Percentiles rank a stretch among this genome's conserved stretches.
Evolutionary conservation across 2,888 invertebrate species (phyloP).

Genomic region (Syrista parreyssii): DNA sequence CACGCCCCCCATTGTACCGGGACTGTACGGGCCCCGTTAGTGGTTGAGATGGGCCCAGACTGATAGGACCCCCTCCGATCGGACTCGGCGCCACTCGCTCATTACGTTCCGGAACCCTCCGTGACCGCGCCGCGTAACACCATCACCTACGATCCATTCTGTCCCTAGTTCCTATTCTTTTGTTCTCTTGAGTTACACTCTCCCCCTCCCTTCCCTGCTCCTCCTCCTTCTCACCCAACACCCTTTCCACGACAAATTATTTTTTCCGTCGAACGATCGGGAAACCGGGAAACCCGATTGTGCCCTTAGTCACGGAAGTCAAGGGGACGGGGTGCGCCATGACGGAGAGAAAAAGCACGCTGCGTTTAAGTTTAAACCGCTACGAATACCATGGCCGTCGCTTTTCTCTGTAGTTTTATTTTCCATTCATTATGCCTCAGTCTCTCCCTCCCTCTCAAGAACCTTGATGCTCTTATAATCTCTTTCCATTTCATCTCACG

Average conservation of each 20-base stretch:
- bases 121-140: background rate
- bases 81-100: conserved; percentile 20
- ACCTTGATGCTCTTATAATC: too few species aligned
- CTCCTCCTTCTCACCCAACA: background rate
- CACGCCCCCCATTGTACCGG: conserved; percentile 22
- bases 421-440: too few species aligned
- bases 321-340: too few species aligned
- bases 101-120: conserved; percentile 11
- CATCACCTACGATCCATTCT: background rate
- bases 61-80: conserved; percentile 15
- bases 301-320: too few species aligned
- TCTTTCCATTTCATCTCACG: too few species aligned
- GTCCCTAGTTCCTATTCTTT: background rate
- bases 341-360: too few species aligned
- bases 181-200: background rate
- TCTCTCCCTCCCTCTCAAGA: too few species aligned
- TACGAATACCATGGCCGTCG: too few species aligned
- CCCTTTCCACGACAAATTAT: background rate
- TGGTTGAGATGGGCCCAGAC: conserved; percentile 22
- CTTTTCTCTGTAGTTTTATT: too few species aligned
- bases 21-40: conserved; percentile 14
- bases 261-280: too few species aligned
- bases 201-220: background rate
- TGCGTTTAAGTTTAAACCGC: too few species aligned
- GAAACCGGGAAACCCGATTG: too few species aligned